Percentiles rank a stretch among this genome's conserved stretches.
Evolutionary conservation across 2,113 vertebrate genomes (phyloP).

Genomic region (Scomber japonicus): DNA sequence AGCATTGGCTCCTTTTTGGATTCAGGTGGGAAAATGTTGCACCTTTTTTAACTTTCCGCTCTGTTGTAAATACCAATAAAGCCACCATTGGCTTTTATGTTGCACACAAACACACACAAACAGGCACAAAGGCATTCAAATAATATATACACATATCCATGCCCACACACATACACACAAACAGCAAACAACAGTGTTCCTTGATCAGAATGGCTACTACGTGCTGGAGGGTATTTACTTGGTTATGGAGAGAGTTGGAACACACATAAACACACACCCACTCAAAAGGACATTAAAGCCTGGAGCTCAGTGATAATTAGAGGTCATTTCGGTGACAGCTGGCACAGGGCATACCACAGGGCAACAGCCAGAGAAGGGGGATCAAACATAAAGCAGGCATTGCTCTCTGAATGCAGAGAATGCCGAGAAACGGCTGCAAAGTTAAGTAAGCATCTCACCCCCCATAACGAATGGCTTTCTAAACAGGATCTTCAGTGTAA

Average conservation of each 20-base stretch:
- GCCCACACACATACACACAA: conserved; percentile 35
- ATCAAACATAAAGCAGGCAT: conserved; percentile 34
- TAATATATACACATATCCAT: conserved; percentile 29
- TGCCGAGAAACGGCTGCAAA: conserved; percentile 41
- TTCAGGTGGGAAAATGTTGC: conserved; percentile 60
- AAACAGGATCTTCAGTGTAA: conserved; percentile 51
- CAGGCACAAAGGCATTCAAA: conserved; percentile 27
- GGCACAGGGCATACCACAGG: conserved; percentile 44
- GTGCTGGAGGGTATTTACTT: conserved; percentile 67
- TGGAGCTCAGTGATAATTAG: conserved; percentile 71
- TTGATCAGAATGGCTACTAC: conserved; percentile 49
- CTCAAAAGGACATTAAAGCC: conserved; percentile 69
- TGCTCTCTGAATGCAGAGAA: conserved; percentile 44
- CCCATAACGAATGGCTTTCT: conserved; percentile 34
- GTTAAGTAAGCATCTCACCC: conserved; percentile 20
- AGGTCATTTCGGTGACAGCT: conserved; percentile 73
- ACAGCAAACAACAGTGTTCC: conserved; percentile 47
- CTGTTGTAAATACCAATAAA: conserved; percentile 60
- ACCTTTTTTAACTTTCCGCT: conserved; percentile 21
- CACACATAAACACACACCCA: conserved; percentile 71
- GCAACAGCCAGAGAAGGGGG: conserved; percentile 20
- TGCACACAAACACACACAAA: conserved; percentile 32
- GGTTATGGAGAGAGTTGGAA: conserved; percentile 65
- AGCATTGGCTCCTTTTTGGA: conserved; percentile 31
- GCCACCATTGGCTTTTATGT: conserved; percentile 30